Percentiles rank a stretch among this genome's conserved stretches.
phyloP scores from a whole-genome alignment of 2,113 vertebrate species.

The Bolborhynchus lineola region DNA sequence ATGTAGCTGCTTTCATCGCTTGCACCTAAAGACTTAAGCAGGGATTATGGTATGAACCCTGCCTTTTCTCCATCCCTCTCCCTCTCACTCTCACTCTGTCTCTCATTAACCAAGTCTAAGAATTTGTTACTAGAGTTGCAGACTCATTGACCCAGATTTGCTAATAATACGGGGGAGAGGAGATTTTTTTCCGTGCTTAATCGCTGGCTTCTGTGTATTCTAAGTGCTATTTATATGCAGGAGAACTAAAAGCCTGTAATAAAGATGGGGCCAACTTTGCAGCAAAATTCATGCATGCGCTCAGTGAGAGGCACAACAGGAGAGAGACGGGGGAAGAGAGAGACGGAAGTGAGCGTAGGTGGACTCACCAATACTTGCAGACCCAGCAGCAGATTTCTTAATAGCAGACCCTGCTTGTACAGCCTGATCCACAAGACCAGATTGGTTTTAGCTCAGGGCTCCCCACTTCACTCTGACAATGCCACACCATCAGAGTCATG shows the following conservation, averaged over 20 bases:
- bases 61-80: background rate
- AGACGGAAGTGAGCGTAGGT: background rate
- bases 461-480: background rate
- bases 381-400: background rate
- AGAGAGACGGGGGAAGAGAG: background rate
- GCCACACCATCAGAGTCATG: background rate
- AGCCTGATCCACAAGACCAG: background rate
- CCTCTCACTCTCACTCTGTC: background rate
- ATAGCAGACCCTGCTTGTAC: background rate
- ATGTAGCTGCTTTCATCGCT: background rate
- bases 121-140: constrained; percentile 47
- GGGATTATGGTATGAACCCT: background rate
- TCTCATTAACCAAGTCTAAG: constrained; percentile 38
- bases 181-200: background rate
- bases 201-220: constrained; percentile 20
- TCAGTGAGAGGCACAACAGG: background rate
- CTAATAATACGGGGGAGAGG: constrained; percentile 20
- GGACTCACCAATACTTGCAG: background rate
- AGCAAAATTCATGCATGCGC: background rate
- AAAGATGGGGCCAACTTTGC: constrained; percentile 15
- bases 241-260: constrained; percentile 15
- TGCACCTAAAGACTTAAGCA: background rate
- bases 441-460: background rate
- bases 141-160: constrained; percentile 46
- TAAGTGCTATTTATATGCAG: constrained; percentile 44